phyloP scores from a whole-genome alignment of 2,888 invertebrate genomes.

The Ochlodes sylvanus region DNA sequence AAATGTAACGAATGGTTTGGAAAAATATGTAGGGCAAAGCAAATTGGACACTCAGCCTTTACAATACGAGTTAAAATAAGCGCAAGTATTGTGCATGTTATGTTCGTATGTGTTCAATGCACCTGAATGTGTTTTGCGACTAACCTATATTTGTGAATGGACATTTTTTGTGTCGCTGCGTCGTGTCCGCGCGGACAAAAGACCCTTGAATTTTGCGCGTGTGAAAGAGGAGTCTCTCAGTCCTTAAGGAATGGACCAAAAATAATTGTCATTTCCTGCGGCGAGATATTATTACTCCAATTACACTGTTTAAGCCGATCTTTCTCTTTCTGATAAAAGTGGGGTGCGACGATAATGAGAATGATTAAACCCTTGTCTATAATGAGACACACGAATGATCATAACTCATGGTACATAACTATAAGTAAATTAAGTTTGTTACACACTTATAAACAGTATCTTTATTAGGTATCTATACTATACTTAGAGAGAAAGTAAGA shows the following conservation, averaged over 20 bases:
- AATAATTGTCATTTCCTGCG: constrained; percentile 86
- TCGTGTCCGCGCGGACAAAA: constrained; percentile 67
- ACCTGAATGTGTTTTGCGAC: constrained; percentile 61
- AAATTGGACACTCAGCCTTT: constrained; percentile 27
- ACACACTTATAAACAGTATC: too few relatives aligned
- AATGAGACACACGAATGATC: too few relatives aligned
- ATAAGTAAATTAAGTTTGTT: too few relatives aligned
- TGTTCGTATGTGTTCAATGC: constrained; percentile 30
- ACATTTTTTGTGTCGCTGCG: constrained; percentile 70
- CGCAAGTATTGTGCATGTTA: not conserved
- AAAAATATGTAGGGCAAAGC: constrained; percentile 20
- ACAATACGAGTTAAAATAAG: constrained; percentile 32
- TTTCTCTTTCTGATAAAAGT: constrained; percentile 4
- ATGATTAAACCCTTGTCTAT: not conserved
- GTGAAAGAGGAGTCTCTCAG: constrained; percentile 79
- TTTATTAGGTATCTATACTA: too few relatives aligned
- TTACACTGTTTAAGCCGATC: constrained; percentile 42
- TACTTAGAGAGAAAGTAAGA: too few relatives aligned
- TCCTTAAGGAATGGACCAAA: constrained; percentile 75
- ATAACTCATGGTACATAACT: too few relatives aligned
- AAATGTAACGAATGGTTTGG: constrained; percentile 40
- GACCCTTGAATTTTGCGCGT: constrained; percentile 79
- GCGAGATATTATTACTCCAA: constrained; percentile 59
- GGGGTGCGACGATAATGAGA: not conserved
- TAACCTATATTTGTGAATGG: constrained; percentile 85